Conservation (phyloP, 2,888 invertebrate genomes). For the Drosophila algonquin region DNA sequence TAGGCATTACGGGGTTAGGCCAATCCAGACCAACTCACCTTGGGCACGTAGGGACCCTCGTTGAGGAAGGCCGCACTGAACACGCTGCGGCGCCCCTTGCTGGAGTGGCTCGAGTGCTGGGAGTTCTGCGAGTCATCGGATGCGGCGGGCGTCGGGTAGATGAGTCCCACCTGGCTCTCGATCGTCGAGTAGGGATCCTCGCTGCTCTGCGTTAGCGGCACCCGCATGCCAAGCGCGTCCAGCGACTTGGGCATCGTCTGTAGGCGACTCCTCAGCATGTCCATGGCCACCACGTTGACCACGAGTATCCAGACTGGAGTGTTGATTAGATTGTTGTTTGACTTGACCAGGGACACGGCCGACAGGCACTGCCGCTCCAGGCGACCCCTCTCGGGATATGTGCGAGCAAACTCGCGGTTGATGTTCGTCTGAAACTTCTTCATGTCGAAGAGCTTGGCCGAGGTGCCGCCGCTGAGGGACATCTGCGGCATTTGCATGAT, state of each 20-base stretch:
- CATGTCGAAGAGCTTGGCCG: constrained; percentile 89
- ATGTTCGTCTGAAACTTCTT: constrained; percentile 89
- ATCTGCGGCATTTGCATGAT: constrained; percentile 88
- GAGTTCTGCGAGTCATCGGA: constrained; percentile 80
- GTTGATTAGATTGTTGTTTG: constrained; percentile 87
- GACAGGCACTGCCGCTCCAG: constrained; percentile 89
- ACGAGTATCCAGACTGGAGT: constrained; percentile 92
- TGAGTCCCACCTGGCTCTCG: constrained; percentile 83
- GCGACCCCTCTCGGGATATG: constrained; percentile 88
- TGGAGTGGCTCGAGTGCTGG: constrained; percentile 74
- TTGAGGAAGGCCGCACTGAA: constrained; percentile 78
- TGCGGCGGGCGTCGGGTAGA: constrained; percentile 81
- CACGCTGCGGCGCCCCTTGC: constrained; percentile 78
- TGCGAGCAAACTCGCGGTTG: constrained; percentile 87
- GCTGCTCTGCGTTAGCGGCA: constrained; percentile 75
- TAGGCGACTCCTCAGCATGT: constrained; percentile 89
- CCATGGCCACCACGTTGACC: constrained; percentile 91
- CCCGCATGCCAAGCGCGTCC: constrained; percentile 78
- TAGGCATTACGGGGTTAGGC: not conserved
- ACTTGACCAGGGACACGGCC: constrained; percentile 89
- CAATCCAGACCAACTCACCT: constrained; percentile 63
- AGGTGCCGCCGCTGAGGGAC: constrained; percentile 87
- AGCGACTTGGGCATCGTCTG: constrained; percentile 85
- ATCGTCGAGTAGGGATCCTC: constrained; percentile 84
- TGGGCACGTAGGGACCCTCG: constrained; percentile 83